These are phyloP conservation scores for Rhynchopsitta pachyrhyncha DNA, from an alignment of 2,113 vertebrate genomes.

Conservation along the genomic window DNA sequence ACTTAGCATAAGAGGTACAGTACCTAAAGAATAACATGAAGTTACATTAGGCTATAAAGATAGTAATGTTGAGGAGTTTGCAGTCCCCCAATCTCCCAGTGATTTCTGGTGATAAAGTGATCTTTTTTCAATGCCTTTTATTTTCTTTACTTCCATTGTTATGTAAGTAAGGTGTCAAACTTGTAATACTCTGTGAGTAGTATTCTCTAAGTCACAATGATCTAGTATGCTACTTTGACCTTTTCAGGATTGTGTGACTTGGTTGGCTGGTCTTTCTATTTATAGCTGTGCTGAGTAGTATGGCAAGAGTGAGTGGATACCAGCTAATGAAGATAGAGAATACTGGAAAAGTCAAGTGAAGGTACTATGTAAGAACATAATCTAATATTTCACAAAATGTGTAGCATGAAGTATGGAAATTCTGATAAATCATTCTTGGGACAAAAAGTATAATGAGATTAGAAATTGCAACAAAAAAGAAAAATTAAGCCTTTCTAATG, in stretches of 20 bases:
- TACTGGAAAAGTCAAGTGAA: slow-evolving; percentile 58
- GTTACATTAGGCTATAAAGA: slow-evolving; percentile 11
- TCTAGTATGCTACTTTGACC: slow-evolving; percentile 66
- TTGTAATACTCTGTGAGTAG: slow-evolving; percentile 62
- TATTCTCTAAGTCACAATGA: slow-evolving; percentile 72
- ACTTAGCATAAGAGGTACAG: background rate
- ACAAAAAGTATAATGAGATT: slow-evolving; percentile 76
- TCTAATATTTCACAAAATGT: slow-evolving; percentile 54
- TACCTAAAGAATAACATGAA: background rate
- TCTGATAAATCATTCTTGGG: slow-evolving; percentile 71
- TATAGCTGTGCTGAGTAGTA: slow-evolving; percentile 59
- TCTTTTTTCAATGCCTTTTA: background rate
- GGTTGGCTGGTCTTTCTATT: slow-evolving; percentile 71
- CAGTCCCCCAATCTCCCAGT: background rate
- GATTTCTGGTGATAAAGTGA: slow-evolving; percentile 2
- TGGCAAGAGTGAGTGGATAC: slow-evolving; percentile 51
- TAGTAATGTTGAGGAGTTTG: slow-evolving; percentile 10
- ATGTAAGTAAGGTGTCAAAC: slow-evolving; percentile 64
- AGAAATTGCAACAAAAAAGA: slow-evolving; percentile 62
- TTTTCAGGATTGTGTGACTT: slow-evolving; percentile 73
- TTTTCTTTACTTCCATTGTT: slow-evolving; percentile 62
- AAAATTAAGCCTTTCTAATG: slow-evolving; percentile 71
- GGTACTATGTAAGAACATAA: background rate
- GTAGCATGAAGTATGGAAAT: slow-evolving; percentile 49
- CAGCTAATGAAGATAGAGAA: slow-evolving; percentile 72